These are phyloP conservation scores for Melangyna quadrimaculata DNA, from an alignment of 2,888 invertebrate genomes.

Conservation along the genomic window DNA sequence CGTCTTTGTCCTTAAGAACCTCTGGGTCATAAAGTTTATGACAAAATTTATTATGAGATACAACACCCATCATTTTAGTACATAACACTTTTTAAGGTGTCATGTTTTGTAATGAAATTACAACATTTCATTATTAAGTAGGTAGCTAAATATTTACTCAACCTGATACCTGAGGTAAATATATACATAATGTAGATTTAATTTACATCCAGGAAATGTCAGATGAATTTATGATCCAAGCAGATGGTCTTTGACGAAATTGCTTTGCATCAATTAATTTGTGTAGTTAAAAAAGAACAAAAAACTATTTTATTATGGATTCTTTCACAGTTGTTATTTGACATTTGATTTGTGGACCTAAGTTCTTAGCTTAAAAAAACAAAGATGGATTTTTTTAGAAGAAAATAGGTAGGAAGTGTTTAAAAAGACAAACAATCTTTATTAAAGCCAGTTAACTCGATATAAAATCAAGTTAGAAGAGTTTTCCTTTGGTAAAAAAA, in stretches of 20 bases:
- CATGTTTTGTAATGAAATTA: constrained; percentile 48
- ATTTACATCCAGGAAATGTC: background rate
- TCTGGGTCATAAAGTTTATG: constrained; percentile 1
- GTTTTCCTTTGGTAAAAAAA: too few species aligned
- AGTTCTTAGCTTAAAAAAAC: background rate
- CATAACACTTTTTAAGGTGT: constrained; percentile 5
- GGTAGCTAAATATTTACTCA: constrained; percentile 52
- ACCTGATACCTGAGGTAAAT: constrained; percentile 40
- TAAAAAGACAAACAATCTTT: too few species aligned
- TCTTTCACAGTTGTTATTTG: background rate
- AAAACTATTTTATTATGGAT: background rate
- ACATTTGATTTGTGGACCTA: too few species aligned
- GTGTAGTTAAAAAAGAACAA: background rate
- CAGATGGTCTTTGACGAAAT: background rate
- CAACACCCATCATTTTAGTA: background rate
- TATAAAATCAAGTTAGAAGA: too few species aligned
- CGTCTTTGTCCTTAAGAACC: background rate
- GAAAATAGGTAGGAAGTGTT: too few species aligned
- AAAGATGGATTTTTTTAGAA: too few species aligned
- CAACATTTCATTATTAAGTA: background rate
- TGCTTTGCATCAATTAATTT: background rate
- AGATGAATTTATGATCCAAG: background rate
- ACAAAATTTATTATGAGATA: background rate
- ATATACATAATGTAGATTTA: background rate
- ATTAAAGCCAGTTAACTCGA: too few species aligned